These are phyloP conservation scores for Murina feae DNA, from an alignment of 2,113 vertebrate species.

Conservation along the genomic window DNA sequence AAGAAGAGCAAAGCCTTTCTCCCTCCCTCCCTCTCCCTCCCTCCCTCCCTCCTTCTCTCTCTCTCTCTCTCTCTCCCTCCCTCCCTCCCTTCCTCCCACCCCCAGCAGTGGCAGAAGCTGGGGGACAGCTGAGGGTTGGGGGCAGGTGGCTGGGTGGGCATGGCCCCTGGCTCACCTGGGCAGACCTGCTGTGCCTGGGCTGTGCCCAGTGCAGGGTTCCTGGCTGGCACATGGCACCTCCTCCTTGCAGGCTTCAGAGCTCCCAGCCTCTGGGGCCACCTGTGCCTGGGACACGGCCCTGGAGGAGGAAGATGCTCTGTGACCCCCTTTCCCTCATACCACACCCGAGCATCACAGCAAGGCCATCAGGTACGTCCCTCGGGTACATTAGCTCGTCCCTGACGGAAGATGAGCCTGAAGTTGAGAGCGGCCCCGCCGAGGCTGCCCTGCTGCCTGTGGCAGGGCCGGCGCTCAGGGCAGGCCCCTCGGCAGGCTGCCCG, in stretches of 20 bases:
- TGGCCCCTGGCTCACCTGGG: not conserved
- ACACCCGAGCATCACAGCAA: rapidly evolving
- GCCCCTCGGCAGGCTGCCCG: not conserved
- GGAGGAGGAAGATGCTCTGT: not conserved
- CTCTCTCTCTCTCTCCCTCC: too few species aligned
- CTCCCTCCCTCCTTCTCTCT: too few species aligned
- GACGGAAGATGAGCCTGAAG: not conserved
- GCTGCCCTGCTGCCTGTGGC: not conserved
- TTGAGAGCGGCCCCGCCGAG: not conserved
- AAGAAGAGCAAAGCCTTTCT: not conserved
- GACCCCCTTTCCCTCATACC: not conserved
- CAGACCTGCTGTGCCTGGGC: not conserved
- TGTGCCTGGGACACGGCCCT: not conserved
- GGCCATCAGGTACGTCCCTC: not conserved
- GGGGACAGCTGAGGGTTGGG: not conserved
- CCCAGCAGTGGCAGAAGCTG: not conserved
- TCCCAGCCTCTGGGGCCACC: not conserved
- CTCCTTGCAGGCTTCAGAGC: rapidly evolving
- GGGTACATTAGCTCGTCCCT: not conserved
- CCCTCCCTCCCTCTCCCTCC: too few species aligned
- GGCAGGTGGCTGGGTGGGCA: not conserved
- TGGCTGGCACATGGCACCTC: not conserved
- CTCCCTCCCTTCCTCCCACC: not conserved
- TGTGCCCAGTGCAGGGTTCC: not conserved
- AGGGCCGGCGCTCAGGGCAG: not conserved